Conservation (phyloP, 2,113 vertebrate species). For the Muscicapa adusta region DNA sequence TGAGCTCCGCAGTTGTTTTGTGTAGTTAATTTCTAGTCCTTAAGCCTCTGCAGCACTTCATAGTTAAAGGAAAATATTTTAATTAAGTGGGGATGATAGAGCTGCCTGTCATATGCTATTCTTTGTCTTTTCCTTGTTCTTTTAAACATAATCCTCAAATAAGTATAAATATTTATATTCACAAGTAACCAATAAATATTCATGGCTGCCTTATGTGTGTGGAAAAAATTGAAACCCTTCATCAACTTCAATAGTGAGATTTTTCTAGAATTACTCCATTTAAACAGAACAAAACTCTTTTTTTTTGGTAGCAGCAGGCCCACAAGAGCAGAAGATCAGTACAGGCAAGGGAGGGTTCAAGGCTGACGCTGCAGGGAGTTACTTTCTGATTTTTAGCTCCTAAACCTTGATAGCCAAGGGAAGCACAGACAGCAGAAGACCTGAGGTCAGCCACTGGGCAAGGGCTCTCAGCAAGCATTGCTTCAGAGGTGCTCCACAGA, state of each 20-base stretch:
- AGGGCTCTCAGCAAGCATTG: neutral
- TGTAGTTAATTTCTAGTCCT: neutral
- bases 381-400: neutral
- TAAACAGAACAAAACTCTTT: neutral
- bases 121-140: neutral
- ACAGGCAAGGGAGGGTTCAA: neutral
- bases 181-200: neutral
- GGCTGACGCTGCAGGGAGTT: neutral
- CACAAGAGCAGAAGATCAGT: neutral
- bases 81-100: neutral
- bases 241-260: neutral
- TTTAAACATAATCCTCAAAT: neutral
- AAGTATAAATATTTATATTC: neutral
- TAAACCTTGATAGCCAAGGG: neutral
- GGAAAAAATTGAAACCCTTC: neutral
- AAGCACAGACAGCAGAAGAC: neutral
- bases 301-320: neutral
- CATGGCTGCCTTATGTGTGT: neutral
- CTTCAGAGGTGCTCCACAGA: neutral
- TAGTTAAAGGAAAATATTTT: neutral
- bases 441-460: neutral
- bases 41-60: neutral
- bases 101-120: neutral
- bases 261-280: neutral
- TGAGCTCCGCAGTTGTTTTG: neutral